Conservation (phyloP, 1,140 invertebrate genomes). For the Leptestheria dahalacensis region DNA sequence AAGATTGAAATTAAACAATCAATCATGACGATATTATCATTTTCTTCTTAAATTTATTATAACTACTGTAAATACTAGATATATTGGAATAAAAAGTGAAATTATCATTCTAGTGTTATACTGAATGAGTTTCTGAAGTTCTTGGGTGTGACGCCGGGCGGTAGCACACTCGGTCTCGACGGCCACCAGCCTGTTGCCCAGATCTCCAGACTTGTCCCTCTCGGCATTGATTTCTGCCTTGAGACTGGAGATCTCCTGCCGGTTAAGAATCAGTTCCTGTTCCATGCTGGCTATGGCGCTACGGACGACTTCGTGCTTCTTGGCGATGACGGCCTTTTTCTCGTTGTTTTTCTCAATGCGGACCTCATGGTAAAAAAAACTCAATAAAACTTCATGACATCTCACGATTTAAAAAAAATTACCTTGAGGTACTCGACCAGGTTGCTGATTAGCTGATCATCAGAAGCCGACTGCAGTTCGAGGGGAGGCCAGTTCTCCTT, state of each 20-base stretch:
- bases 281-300: constrained; percentile 44
- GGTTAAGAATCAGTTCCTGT: constrained; percentile 44
- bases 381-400: too few relatives aligned
- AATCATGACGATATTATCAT: too few relatives aligned
- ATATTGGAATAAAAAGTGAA: too few relatives aligned
- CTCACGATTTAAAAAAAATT: background rate
- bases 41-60: too few relatives aligned
- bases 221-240: constrained; percentile 44
- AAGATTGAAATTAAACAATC: background rate
- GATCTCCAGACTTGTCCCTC: constrained; percentile 31
- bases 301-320: constrained; percentile 33
- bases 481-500: background rate
- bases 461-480: constrained; percentile 9
- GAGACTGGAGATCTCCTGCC: constrained; percentile 44
- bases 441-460: constrained; percentile 1
- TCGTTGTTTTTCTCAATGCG: constrained; percentile 32
- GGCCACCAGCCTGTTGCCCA: constrained; percentile 21
- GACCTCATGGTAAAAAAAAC: too few relatives aligned
- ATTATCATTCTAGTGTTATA: too few relatives aligned
- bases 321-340: constrained; percentile 34
- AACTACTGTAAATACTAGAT: too few relatives aligned
- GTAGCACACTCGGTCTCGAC: constrained; percentile 22
- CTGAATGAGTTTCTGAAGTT: constrained; percentile 15
- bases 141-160: constrained; percentile 16
- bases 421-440: constrained; percentile 7